Evolutionary conservation across 2,797 vertebrate species (phyloP), one percentile per base, ranked within the genome.

Genomic region (Loris lydekkerianus): DNA sequence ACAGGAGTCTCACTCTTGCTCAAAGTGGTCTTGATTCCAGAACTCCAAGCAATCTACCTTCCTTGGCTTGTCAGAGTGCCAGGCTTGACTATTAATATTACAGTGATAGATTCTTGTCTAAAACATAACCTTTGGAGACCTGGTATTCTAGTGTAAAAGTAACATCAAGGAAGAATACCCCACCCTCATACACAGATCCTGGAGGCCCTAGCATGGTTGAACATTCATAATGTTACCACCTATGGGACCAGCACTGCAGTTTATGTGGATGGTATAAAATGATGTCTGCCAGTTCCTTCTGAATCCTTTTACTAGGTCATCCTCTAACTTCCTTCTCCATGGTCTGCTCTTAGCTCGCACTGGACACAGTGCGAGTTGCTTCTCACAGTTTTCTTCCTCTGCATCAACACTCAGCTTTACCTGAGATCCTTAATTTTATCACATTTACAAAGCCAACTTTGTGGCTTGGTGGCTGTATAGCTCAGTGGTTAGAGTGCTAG

Each of bases 211-310:
- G 98, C 96, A 99, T 99, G 96, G 99, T 99, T 37, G 99, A 99
- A 97, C 99, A 99, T 98, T 99, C 99, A 17, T 99, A 99, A 99
- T 99, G 98, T 99, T 99, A 97, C 99, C 99, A 80, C 99, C 99
- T 98, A 99, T 99, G 58, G 99, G 99, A 65, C 99, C 99, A 98
- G 99, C 99, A 1, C 99, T 99, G 98, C 6, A 67, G 63, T 67
- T 67, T 67, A n/a, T 14, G 14, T 67, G 29, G 29, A 67, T 29
- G 63, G 29, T 67, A 31, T n/a, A 67, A 65, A 67, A 31, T 67
- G 63, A 67, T 67, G 29, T 65, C 29, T 65, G 63, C 63, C 29
- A 67, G 63, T n/a, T 67, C 63, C 15, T 67, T 67, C 63, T 67
- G 63, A 67, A n/a, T 17, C 29, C 14, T 31, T 31, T 67, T n/a